These are phyloP conservation scores for Halcyon chelicuti DNA, from an alignment of 2,797 vertebrate genomes.

Conservation along the genomic window DNA sequence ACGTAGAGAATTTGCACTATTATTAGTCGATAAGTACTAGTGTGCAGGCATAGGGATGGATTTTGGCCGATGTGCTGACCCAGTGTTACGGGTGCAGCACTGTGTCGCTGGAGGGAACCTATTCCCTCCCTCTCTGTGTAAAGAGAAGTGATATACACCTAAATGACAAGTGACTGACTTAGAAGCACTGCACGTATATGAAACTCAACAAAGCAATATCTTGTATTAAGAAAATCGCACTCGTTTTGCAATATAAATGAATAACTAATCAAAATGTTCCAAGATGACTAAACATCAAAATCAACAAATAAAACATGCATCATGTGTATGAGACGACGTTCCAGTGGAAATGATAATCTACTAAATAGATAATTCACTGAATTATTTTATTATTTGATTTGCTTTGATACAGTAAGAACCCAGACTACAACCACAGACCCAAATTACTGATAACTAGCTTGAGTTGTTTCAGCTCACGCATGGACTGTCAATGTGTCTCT, in stretches of 20 bases:
- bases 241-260: not conserved
- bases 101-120: not conserved
- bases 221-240: not conserved
- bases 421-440: not conserved
- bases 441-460: constrained; percentile 32
- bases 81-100: not conserved
- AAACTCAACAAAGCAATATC: not conserved
- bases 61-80: not conserved
- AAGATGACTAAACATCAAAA: not conserved
- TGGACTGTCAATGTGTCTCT: constrained; percentile 22
- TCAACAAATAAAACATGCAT: not conserved
- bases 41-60: not conserved
- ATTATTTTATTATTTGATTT: not conserved
- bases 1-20: not conserved
- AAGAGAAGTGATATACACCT: not conserved
- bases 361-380: not conserved
- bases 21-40: not conserved
- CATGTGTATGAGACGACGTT: not conserved
- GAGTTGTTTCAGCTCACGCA: not conserved
- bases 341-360: not conserved
- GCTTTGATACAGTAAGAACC: not conserved
- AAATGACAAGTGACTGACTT: not conserved
- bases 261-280: not conserved
- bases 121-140: not conserved
- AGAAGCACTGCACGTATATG: not conserved